Evolutionary conservation across 2,113 vertebrate species (phyloP), one percentile per base, ranked within the genome.

Genomic region (Perccottus glenii): DNA sequence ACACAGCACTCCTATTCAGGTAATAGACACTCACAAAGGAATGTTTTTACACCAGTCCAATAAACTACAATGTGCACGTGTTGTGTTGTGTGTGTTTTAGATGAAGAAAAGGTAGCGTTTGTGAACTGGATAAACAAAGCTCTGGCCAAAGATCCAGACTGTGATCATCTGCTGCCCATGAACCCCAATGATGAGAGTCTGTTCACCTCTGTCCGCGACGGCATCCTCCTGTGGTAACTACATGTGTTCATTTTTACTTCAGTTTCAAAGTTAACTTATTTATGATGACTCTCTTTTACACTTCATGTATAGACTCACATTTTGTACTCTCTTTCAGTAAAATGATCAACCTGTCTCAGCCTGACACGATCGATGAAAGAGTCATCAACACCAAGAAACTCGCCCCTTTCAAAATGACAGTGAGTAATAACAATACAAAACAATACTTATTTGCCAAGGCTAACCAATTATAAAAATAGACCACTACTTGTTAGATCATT

Each of bases 41-140:
- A 3, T 27, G 19, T 27, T 27, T 27, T 27, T 27, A 27, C 19
- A 27, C 19, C 1, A 27, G 19, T 27, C 19, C 19, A 27, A 27
- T 27, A 3, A 27, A 27, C 19, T 27, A 27, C 35, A 27, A 14
- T 55, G 11, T 1, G 27, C n/a, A 33, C 11, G 11, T 56, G 33
- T 38, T 12, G 2, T 36, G 6, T 5, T 56, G 11, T 47, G 14
- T 42, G 51, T 48, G 11, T 52, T 75, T 43, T 73, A 99, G 98
- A 98, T 92, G 97, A 98, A 88, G 98, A 99, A 82, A 99, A 96
- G 77, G 96, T 98, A 82, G 98, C 98, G 16, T 99, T 99, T 89
- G 96, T 95, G 56, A 96, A 98, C 85, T 99, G 98, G 98, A 94
- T 99, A 88, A 99, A 99, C 92, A 98, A 98, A 90, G 91, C 96